Evolutionary conservation across 2,888 invertebrate species (phyloP).

Genomic region (Conops quadrifasciatus): DNA sequence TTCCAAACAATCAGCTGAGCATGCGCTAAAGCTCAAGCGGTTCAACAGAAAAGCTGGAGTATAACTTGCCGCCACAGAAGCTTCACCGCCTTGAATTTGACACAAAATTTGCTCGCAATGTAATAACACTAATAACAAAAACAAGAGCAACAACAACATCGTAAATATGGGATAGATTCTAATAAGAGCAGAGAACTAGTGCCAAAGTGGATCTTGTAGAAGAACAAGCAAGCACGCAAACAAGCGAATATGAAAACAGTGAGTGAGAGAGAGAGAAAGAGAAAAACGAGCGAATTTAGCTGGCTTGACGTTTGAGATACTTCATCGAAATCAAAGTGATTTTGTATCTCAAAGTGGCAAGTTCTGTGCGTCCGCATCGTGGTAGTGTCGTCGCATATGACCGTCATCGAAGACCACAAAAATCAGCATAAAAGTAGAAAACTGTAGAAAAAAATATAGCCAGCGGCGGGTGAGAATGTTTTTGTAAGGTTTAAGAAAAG

Average conservation of each 20-base stretch:
- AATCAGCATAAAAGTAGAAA: too few species aligned
- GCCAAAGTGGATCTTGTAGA: neutral
- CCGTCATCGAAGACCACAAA: too few species aligned
- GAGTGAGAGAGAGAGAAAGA: neutral
- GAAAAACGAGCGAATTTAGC: too few species aligned
- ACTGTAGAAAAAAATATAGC: too few species aligned
- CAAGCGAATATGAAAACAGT: too few species aligned
- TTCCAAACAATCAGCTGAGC: slow-evolving; percentile 29
- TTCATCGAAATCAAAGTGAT: slow-evolving; percentile 38
- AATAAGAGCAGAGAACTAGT: neutral
- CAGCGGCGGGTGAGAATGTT: too few species aligned
- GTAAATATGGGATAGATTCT: neutral
- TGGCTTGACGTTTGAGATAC: slow-evolving; percentile 15
- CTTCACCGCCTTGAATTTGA: slow-evolving; percentile 31
- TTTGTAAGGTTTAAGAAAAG: too few species aligned
- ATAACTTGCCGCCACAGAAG: too few species aligned
- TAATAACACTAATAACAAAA: neutral
- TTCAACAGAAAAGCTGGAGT: too few species aligned
- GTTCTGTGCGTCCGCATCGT: slow-evolving; percentile 42
- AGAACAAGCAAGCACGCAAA: too few species aligned
- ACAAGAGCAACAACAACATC: slow-evolving; percentile 11
- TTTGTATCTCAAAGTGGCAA: slow-evolving; percentile 40
- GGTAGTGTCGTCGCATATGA: too few species aligned
- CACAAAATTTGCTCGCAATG: neutral
- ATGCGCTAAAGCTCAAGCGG: slow-evolving; percentile 28